phyloP scores from a whole-genome alignment of 2,888 invertebrate genomes.

The Liodrosophila aerea region DNA sequence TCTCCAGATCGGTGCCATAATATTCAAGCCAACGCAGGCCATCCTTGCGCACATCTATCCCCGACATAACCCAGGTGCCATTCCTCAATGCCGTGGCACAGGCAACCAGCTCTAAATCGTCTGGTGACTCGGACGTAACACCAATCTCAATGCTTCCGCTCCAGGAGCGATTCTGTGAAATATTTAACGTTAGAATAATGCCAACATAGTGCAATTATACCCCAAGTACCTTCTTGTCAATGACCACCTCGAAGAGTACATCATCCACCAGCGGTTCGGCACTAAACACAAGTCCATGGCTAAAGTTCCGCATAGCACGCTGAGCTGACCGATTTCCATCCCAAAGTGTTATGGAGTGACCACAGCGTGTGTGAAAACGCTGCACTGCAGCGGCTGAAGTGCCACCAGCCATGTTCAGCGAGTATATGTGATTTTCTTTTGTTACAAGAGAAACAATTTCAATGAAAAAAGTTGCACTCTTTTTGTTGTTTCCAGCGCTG shows the following conservation, averaged over 20 bases:
- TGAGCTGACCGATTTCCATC: slow-evolving; percentile 93
- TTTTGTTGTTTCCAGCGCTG: no score
- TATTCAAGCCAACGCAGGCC: slow-evolving; percentile 91
- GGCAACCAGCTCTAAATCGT: slow-evolving; percentile 87
- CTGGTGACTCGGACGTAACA: slow-evolving; percentile 88
- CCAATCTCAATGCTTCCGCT: slow-evolving; percentile 90
- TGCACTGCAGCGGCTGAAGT: slow-evolving; percentile 31
- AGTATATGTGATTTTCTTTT: background rate
- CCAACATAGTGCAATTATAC: background rate
- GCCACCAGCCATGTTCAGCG: slow-evolving; percentile 40
- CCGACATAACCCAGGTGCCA: slow-evolving; percentile 96
- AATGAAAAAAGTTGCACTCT: no score
- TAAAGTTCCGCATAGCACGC: slow-evolving; percentile 91
- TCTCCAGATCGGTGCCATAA: slow-evolving; percentile 93
- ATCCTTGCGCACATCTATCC: slow-evolving; percentile 92
- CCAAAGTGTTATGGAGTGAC: slow-evolving; percentile 91
- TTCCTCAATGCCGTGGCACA: slow-evolving; percentile 90
- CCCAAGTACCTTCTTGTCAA: slow-evolving; percentile 90
- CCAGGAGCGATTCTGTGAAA: slow-evolving; percentile 89
- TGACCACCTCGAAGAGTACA: slow-evolving; percentile 92
- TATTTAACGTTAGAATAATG: slow-evolving; percentile 13
- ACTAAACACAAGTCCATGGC: slow-evolving; percentile 93
- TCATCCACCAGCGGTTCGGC: slow-evolving; percentile 91
- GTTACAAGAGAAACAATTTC: no score
- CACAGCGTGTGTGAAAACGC: slow-evolving; percentile 85